Percentiles rank a stretch among this genome's conserved stretches.
Evolutionary conservation across 2,888 invertebrate genomes (phyloP).

Genomic region (Xanthia togata): DNA sequence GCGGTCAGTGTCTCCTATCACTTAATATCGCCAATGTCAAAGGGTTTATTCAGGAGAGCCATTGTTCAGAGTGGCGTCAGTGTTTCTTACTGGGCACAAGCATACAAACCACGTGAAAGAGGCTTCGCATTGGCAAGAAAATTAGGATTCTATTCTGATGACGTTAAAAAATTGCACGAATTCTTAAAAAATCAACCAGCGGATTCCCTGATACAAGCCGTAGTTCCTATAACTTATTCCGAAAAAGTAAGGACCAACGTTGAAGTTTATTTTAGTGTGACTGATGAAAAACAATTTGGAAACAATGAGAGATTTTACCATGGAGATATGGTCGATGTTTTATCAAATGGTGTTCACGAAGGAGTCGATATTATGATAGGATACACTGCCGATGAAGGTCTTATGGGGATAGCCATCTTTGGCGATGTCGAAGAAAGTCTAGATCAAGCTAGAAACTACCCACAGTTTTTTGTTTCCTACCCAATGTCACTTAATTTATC

Average conservation of each 20-base stretch:
- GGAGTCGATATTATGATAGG: constrained; percentile 93
- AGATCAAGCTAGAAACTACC: constrained; percentile 38
- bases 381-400: constrained; percentile 92
- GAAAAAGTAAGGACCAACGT: constrained; percentile 49
- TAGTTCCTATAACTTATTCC: constrained; percentile 60
- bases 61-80: constrained; percentile 93
- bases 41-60: constrained; percentile 79
- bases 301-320: constrained; percentile 73
- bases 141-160: constrained; percentile 70
- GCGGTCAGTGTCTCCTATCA: constrained; percentile 72
- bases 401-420: constrained; percentile 51
- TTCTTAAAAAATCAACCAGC: constrained; percentile 70
- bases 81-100: constrained; percentile 89
- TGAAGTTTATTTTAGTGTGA: constrained; percentile 65
- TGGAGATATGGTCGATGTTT: constrained; percentile 74
- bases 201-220: constrained; percentile 55
- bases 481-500: constrained; percentile 54
- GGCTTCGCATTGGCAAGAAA: constrained; percentile 72
- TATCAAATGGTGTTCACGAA: constrained; percentile 86
- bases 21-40: constrained; percentile 78
- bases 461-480: constrained; percentile 63
- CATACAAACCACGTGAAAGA: constrained; percentile 84
- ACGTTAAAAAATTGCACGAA: constrained; percentile 67
- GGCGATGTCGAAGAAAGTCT: constrained; percentile 24
- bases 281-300: constrained; percentile 72